Conservation (phyloP, 1,140 invertebrate genomes). For the Planococcus citri region DNA sequence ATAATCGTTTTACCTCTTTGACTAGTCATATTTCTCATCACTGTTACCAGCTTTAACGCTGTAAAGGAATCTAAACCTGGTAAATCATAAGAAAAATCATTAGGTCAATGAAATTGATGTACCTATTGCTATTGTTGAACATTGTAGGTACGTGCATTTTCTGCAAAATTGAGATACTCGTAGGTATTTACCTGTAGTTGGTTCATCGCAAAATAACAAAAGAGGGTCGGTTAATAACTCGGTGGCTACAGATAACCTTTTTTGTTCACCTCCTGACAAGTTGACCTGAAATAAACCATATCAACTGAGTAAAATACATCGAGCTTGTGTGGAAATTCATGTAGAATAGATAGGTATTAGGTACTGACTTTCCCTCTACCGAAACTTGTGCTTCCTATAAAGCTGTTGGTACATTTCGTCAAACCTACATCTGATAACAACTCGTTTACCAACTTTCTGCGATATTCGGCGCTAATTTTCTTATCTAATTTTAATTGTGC, state of each 20-base stretch:
- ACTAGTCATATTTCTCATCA: constrained; percentile 49
- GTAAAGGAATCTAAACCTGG: constrained; percentile 78
- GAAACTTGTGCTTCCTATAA: constrained; percentile 49
- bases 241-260: constrained; percentile 81
- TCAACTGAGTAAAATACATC: constrained; percentile 20
- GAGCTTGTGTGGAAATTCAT: not conserved
- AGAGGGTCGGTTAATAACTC: constrained; percentile 86
- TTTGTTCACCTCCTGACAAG: constrained; percentile 87
- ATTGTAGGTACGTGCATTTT: not conserved
- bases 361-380: constrained; percentile 20
- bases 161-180: not conserved
- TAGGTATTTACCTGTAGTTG: constrained; percentile 59
- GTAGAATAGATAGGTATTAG: not conserved
- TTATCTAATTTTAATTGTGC: constrained; percentile 67
- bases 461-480: constrained; percentile 41
- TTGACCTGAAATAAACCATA: constrained; percentile 37
- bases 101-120: not conserved
- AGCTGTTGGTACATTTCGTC: constrained; percentile 48
- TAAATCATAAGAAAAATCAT: not conserved
- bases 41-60: constrained; percentile 69
- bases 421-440: constrained; percentile 62
- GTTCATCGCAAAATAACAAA: constrained; percentile 90
- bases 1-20: constrained; percentile 68
- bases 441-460: constrained; percentile 51
- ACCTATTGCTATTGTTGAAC: too few relatives aligned